Evolutionary conservation across 2,888 invertebrate species (phyloP).

Genomic region (Diabrotica balteata): DNA sequence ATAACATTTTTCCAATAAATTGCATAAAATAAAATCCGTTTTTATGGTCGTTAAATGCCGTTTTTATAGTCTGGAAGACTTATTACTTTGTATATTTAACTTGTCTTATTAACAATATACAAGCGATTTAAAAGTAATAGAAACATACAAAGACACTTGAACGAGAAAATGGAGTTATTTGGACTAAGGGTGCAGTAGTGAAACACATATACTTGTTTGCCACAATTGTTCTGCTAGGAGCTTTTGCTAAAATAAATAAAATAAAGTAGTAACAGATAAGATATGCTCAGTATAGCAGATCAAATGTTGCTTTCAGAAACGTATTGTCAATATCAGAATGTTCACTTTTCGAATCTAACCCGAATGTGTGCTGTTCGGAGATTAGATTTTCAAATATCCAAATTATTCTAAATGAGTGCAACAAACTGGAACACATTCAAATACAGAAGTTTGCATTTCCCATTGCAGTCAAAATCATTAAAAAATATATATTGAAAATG

Average conservation of each 20-base stretch:
- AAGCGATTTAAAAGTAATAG: neutral
- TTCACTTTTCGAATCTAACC: slow-evolving; percentile 23
- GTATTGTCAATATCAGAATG: slow-evolving; percentile 31
- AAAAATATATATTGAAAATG: slow-evolving; percentile 5
- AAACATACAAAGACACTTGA: neutral
- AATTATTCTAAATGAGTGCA: slow-evolving; percentile 23
- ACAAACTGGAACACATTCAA: slow-evolving; percentile 19
- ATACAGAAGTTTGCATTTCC: neutral
- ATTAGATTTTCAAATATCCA: slow-evolving; percentile 21
- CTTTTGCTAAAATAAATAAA: neutral
- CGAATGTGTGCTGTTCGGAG: slow-evolving; percentile 42
- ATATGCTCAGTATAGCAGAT: slow-evolving; percentile 29
- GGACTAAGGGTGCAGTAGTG: slow-evolving; percentile 44
- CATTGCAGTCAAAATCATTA: slow-evolving; percentile 12
- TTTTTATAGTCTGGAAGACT: too few relatives aligned
- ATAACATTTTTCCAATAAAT: too few relatives aligned
- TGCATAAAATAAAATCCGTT: too few relatives aligned
- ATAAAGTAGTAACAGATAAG: slow-evolving; percentile 7
- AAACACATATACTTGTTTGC: slow-evolving; percentile 41
- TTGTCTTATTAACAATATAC: too few relatives aligned
- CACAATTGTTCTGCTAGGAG: slow-evolving; percentile 34
- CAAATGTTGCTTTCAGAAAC: slow-evolving; percentile 30
- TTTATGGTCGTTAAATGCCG: too few relatives aligned
- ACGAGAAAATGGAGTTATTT: slow-evolving; percentile 15
- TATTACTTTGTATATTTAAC: too few relatives aligned